phyloP scores from a whole-genome alignment of 2,888 invertebrate species.

The Lottia gigantea region DNA sequence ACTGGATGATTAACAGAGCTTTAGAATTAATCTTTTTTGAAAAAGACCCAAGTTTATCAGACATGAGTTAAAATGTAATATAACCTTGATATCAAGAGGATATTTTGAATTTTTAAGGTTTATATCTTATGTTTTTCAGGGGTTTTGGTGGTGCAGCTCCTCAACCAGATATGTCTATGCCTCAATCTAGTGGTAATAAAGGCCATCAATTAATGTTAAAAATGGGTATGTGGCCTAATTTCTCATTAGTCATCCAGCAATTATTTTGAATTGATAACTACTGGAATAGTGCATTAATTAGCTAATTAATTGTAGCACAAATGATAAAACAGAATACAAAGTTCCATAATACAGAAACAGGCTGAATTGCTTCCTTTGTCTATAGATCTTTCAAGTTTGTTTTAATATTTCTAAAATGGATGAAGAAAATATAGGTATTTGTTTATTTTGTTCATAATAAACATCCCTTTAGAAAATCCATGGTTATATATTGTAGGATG shows the following conservation, averaged over 20 bases:
- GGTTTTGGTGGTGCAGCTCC: not conserved
- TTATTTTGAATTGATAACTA: too few species aligned
- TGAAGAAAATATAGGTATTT: not conserved
- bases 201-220: constrained; percentile 96
- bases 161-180: constrained; percentile 24
- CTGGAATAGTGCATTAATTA: too few species aligned
- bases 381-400: not conserved
- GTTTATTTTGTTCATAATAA: too few species aligned
- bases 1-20: too few species aligned
- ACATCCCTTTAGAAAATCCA: too few species aligned
- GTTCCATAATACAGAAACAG: not conserved
- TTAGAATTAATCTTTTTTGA: too few species aligned
- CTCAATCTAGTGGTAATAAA: constrained; percentile 86
- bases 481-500: constrained; percentile 74
- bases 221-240: constrained; percentile 76
- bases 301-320: too few species aligned
- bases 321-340: not conserved
- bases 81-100: too few species aligned
- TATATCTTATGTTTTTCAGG: not conserved
- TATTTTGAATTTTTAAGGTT: too few species aligned
- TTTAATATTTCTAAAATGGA: constrained; percentile 12
- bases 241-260: not conserved
- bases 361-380: not conserved
- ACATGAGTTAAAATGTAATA: too few species aligned
- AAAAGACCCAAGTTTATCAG: too few species aligned